phyloP scores from a whole-genome alignment of 2,888 invertebrate species.

The Stramonita haemastoma region DNA sequence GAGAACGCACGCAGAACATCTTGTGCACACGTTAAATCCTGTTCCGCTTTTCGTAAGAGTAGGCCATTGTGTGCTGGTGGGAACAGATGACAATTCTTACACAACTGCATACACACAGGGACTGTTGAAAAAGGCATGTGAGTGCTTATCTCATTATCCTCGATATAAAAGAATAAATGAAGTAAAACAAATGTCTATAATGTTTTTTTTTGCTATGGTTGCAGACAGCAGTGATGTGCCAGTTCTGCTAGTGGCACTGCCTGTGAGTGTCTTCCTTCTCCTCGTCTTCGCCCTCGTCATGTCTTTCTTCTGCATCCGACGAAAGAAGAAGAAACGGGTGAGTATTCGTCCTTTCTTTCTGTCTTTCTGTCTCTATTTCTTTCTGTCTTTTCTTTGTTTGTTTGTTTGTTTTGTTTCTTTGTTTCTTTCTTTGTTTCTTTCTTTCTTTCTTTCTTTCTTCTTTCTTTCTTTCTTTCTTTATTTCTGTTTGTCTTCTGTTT shows the following conservation, averaged over 20 bases:
- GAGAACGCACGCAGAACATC: too few relatives aligned
- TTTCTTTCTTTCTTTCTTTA: too few relatives aligned
- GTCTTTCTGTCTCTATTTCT: background rate
- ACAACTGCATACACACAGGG: too few relatives aligned
- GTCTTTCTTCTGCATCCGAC: background rate
- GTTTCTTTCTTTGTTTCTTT: background rate
- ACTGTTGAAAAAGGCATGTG: too few relatives aligned
- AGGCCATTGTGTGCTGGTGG: too few relatives aligned
- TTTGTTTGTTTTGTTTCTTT: background rate
- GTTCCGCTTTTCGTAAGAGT: too few relatives aligned
- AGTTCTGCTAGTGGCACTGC: background rate
- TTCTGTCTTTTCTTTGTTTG: background rate
- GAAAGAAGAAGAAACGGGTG: conserved; percentile 16
- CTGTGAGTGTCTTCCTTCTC: background rate
- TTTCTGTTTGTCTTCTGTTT: background rate
- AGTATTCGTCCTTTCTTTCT: background rate
- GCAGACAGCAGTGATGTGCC: background rate
- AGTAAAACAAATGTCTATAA: too few relatives aligned
- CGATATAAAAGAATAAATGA: too few relatives aligned
- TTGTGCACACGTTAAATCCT: too few relatives aligned
- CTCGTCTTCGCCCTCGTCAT: background rate
- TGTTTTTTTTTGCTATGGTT: too few relatives aligned
- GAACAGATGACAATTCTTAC: too few relatives aligned
- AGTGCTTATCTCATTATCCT: too few relatives aligned
- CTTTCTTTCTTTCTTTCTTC: background rate